Conservation (phyloP, 2,113 vertebrate species). For the Sakesphorus luctuosus region DNA sequence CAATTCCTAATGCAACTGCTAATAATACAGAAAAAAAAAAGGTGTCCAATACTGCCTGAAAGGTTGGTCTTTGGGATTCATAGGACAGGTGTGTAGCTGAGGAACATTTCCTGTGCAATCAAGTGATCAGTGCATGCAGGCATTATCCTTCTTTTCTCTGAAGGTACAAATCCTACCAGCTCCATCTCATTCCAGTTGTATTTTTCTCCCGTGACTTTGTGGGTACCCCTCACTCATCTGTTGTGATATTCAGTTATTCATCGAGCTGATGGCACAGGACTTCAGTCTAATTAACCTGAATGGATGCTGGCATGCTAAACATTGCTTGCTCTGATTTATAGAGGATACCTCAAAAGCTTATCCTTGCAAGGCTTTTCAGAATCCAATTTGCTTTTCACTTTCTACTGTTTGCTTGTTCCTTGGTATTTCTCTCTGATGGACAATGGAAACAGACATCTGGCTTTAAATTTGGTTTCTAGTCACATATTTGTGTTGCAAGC, state of each 20-base stretch:
- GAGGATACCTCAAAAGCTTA: neutral
- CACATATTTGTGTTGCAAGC: neutral
- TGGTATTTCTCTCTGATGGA: constrained; percentile 8
- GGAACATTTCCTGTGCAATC: neutral
- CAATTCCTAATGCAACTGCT: neutral
- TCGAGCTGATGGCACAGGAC: neutral
- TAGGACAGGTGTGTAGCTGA: fast-evolving
- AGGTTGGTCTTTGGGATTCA: neutral
- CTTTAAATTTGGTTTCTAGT: constrained; percentile 21
- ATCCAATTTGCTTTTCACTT: constrained; percentile 22
- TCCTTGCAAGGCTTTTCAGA: constrained; percentile 31
- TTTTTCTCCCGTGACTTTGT: neutral
- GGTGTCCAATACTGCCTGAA: neutral
- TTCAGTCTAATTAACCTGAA: neutral
- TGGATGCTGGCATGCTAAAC: neutral
- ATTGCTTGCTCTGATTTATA: neutral
- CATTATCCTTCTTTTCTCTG: neutral
- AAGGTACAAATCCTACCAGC: neutral
- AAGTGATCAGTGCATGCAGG: neutral
- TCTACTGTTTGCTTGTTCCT: neutral
- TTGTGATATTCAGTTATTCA: neutral
- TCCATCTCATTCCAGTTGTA: fast-evolving
- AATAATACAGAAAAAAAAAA: neutral
- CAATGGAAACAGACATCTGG: neutral
- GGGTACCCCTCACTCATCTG: neutral